These are phyloP conservation scores for Stenodera caucasica DNA, from an alignment of 2,888 invertebrate species.

Conservation along the genomic window DNA sequence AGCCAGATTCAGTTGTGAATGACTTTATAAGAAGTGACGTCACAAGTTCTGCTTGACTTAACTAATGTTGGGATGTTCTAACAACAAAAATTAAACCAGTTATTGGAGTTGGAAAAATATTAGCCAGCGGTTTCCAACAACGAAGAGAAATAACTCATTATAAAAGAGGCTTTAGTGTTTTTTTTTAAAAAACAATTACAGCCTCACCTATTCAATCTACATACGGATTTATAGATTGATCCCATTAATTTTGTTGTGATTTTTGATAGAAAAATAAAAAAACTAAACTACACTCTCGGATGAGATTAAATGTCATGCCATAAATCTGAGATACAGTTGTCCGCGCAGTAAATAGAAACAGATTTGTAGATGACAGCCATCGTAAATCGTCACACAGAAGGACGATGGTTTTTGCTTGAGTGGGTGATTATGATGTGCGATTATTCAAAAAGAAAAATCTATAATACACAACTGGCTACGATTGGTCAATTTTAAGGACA, in stretches of 20 bases:
- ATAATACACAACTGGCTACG: no score
- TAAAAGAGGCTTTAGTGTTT: background rate
- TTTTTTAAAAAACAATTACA: no score
- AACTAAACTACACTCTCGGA: constrained; percentile 7
- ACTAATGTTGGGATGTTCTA: background rate
- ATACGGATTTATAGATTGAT: constrained; percentile 1
- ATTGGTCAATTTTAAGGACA: background rate
- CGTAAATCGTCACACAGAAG: constrained; percentile 29
- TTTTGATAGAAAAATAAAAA: background rate
- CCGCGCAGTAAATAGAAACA: constrained; percentile 35
- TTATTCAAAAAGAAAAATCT: constrained; percentile 33
- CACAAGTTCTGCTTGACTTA: background rate
- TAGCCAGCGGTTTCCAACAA: background rate
- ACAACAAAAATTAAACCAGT: background rate
- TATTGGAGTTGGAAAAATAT: background rate
- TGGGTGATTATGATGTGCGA: constrained; percentile 36
- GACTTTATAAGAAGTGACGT: background rate
- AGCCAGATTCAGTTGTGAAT: constrained; percentile 4
- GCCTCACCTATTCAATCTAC: no score
- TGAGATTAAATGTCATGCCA: constrained; percentile 14
- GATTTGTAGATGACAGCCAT: constrained; percentile 32
- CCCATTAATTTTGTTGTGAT: background rate
- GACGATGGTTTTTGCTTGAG: constrained; percentile 31
- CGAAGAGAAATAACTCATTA: no score
- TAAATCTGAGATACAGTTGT: constrained; percentile 28